phyloP scores from a whole-genome alignment of 2,797 vertebrate genomes.

The Dermochelys coriacea region DNA sequence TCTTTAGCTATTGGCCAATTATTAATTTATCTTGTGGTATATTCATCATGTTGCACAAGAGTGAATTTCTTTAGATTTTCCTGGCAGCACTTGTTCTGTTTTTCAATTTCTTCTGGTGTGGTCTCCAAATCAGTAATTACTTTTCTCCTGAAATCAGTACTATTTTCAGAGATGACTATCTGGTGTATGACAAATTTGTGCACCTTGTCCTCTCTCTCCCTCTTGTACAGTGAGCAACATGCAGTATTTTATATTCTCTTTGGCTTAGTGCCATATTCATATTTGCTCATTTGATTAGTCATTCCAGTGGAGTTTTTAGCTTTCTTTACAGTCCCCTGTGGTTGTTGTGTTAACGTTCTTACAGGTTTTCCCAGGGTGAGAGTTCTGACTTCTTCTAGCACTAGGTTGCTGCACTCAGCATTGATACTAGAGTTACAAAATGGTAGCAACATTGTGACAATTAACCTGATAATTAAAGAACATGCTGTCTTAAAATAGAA shows the following conservation, averaged over 20 bases:
- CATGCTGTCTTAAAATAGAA: neutral
- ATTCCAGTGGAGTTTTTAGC: neutral
- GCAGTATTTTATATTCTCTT: neutral
- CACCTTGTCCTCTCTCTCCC: neutral
- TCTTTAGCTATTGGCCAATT: neutral
- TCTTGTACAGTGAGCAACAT: neutral
- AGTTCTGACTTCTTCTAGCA: slow-evolving; percentile 4
- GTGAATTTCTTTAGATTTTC: neutral
- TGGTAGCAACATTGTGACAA: neutral
- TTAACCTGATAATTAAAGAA: neutral
- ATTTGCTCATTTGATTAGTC: neutral
- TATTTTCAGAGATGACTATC: neutral
- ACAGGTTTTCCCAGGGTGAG: neutral
- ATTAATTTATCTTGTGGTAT: neutral
- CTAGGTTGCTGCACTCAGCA: neutral
- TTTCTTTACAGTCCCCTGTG: neutral
- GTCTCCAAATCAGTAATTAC: neutral
- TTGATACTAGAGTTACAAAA: slow-evolving; percentile 1
- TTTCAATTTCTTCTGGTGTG: neutral
- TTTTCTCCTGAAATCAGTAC: neutral
- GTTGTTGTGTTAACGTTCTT: slow-evolving; percentile 27
- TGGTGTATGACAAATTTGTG: neutral
- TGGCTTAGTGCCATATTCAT: neutral
- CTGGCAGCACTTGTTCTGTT: neutral
- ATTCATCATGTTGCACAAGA: neutral